A percentile compares a stretch with the other conserved stretches of the same genome.
Conservation (phyloP, 1,140 invertebrate genomes). For the Solenopsis invicta region DNA sequence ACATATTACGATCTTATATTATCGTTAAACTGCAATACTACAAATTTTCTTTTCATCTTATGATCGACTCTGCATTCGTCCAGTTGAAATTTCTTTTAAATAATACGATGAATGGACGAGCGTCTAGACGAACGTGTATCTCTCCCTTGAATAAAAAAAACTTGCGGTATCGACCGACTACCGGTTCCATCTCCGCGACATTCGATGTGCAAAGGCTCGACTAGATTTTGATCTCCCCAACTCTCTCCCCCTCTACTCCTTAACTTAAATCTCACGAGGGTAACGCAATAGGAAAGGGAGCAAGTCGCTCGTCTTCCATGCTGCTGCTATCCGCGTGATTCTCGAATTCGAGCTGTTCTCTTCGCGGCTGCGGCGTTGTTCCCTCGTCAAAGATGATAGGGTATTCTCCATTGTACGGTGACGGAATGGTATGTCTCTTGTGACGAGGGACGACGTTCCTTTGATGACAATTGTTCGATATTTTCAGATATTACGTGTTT, state of each 20-base stretch:
- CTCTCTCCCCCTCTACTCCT: slow-evolving; percentile 2
- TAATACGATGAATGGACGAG: background rate
- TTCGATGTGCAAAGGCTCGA: slow-evolving; percentile 13
- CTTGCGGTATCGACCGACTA: slow-evolving; percentile 14
- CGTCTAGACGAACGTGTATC: background rate
- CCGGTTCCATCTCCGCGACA: slow-evolving; percentile 2
- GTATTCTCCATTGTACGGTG: slow-evolving; percentile 18
- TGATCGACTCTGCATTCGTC: background rate
- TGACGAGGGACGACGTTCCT: slow-evolving; percentile 31
- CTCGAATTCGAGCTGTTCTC: slow-evolving; percentile 45
- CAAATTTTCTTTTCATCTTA: background rate
- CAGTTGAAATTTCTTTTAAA: background rate
- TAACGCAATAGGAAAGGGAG: slow-evolving; percentile 20
- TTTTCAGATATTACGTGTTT: slow-evolving; percentile 13
- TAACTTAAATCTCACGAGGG: slow-evolving; percentile 55
- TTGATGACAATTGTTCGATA: slow-evolving; percentile 17
- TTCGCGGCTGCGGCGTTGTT: slow-evolving; percentile 25
- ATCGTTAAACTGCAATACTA: background rate
- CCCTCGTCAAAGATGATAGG: slow-evolving; percentile 37
- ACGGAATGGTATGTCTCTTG: background rate
- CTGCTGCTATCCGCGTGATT: slow-evolving; percentile 9
- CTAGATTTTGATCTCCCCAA: slow-evolving; percentile 31
- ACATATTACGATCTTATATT: too few relatives aligned
- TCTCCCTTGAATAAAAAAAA: slow-evolving; percentile 2
- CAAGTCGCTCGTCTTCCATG: slow-evolving; percentile 5